These are phyloP conservation scores for Lasioglossum villosulum DNA, from an alignment of 2,888 invertebrate genomes.

Conservation along the genomic window DNA sequence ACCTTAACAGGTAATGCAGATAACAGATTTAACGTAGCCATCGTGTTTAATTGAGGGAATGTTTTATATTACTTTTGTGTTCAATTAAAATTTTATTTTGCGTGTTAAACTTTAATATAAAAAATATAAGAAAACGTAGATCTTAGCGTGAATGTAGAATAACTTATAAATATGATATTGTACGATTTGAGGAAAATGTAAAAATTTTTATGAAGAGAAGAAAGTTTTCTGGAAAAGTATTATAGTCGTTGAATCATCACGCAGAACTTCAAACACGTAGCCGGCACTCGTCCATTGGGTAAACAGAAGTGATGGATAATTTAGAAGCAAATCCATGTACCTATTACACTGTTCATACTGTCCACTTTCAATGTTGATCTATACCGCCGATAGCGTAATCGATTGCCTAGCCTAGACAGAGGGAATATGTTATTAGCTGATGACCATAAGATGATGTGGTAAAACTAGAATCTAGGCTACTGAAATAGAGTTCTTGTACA, in stretches of 20 bases:
- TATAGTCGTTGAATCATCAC: background rate
- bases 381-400: background rate
- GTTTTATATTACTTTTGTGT: too few species aligned
- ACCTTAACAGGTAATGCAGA: too few species aligned
- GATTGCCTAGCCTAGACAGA: background rate
- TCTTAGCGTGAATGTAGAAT: background rate
- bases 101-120: background rate
- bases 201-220: background rate
- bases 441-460: background rate
- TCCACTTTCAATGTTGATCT: background rate
- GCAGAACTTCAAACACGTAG: background rate
- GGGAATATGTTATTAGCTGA: background rate
- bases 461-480: background rate
- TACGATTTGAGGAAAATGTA: background rate
- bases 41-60: too few species aligned
- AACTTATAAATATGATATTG: background rate
- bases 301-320: background rate
- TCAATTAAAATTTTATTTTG: background rate
- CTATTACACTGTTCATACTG: background rate
- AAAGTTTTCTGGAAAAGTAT: background rate
- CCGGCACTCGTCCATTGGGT: background rate
- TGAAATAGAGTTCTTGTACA: background rate
- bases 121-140: background rate
- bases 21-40: too few species aligned
- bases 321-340: background rate